Conservation (phyloP, 2,797 vertebrate genomes). For the Sebastes oblongus region DNA sequence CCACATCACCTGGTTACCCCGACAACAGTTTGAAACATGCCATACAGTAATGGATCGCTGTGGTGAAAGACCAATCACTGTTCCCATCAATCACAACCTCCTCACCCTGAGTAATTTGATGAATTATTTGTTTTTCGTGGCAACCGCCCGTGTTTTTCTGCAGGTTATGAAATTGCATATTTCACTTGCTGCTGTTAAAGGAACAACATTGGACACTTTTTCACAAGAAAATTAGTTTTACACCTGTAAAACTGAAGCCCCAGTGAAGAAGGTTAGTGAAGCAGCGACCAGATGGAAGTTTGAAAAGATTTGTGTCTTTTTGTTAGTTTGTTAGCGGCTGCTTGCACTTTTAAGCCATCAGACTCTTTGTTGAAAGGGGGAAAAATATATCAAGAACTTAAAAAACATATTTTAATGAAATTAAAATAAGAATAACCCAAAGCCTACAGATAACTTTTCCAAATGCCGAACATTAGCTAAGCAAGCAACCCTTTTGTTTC, state of each 20-base stretch:
- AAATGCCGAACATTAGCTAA: background rate
- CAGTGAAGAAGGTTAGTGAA: background rate
- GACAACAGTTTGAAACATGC: constrained; percentile 13
- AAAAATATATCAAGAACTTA: background rate
- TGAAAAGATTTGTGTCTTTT: background rate
- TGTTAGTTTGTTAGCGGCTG: background rate
- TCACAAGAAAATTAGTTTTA: background rate
- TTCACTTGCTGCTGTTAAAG: background rate
- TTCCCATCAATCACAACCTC: constrained; percentile 16
- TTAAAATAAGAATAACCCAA: background rate
- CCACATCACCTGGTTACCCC: constrained; percentile 34
- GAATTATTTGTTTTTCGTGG: constrained; percentile 9
- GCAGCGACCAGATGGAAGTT: background rate
- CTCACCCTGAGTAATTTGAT: background rate
- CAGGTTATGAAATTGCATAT: background rate
- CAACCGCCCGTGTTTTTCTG: background rate
- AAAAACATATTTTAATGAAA: background rate
- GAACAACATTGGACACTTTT: background rate
- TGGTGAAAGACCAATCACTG: constrained; percentile 15
- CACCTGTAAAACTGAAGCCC: background rate
- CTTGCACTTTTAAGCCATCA: background rate
- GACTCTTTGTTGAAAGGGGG: background rate
- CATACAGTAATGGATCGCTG: background rate
- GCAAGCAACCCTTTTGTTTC: background rate
- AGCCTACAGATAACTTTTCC: background rate